A percentile compares a stretch with the other conserved stretches of the same genome.
phyloP scores from a whole-genome alignment of 2,888 invertebrate species.

The Antheraea assamensis region DNA sequence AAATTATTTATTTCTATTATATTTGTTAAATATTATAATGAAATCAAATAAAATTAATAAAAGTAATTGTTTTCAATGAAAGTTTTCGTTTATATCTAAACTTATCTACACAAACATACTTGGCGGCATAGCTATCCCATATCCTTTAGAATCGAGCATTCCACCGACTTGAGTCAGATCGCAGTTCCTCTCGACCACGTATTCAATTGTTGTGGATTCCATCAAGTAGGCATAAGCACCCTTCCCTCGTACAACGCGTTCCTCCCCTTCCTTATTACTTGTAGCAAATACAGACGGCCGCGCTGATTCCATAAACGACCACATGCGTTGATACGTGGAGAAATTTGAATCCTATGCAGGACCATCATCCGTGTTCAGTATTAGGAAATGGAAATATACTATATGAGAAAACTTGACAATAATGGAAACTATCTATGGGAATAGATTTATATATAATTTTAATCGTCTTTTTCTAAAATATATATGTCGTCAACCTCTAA shows the following conservation, averaged over 20 bases:
- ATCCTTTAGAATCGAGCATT: slow-evolving; percentile 96
- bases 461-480: not conserved
- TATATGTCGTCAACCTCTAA: no score
- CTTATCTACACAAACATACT: slow-evolving; percentile 81
- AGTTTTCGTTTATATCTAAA: not conserved
- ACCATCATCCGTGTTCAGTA: not conserved
- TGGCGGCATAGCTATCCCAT: slow-evolving; percentile 96
- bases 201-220: slow-evolving; percentile 99
- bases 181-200: slow-evolving; percentile 94
- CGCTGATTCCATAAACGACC: slow-evolving; percentile 96
- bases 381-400: not conserved
- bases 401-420: not conserved
- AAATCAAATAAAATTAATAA: no score
- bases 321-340: slow-evolving; percentile 96
- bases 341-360: slow-evolving; percentile 92
- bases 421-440: not conserved
- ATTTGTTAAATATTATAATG: no score
- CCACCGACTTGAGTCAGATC: slow-evolving; percentile 96
- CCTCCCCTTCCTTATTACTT: slow-evolving; percentile 94
- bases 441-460: not conserved
- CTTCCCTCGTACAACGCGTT: slow-evolving; percentile 91
- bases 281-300: slow-evolving; percentile 93
- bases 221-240: slow-evolving; percentile 97
- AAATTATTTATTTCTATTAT: no score
- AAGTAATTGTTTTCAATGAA: not conserved